Conservation (phyloP, 2,113 vertebrate genomes). For the Macrotis lagotis region DNA sequence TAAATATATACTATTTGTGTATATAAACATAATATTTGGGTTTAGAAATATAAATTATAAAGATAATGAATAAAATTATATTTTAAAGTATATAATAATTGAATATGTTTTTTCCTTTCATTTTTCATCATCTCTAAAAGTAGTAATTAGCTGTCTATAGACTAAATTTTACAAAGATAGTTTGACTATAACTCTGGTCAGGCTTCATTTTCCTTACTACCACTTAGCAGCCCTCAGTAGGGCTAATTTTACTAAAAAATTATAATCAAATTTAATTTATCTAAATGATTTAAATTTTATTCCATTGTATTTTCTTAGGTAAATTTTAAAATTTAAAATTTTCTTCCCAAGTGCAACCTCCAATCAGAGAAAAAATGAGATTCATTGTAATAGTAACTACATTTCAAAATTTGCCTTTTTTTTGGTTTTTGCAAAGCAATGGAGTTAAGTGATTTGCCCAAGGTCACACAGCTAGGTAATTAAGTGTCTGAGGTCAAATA, state of each 20-base stretch:
- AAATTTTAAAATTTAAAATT: neutral
- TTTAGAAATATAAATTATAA: neutral
- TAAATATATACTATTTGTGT: no score
- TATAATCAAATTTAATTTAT: neutral
- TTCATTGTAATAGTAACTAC: neutral
- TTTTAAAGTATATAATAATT: constrained; percentile 20
- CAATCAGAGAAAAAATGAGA: neutral
- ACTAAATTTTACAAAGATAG: neutral
- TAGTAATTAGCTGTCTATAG: neutral
- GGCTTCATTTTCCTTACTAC: constrained; percentile 12
- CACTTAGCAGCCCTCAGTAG: constrained; percentile 9
- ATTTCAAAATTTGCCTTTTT: neutral
- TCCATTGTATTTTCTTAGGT: neutral
- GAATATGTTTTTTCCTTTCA: constrained; percentile 16
- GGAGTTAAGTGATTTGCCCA: no score
- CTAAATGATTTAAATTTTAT: neutral
- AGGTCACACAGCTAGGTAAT: no score
- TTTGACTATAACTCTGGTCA: constrained; percentile 19
- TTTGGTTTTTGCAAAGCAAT: no score
- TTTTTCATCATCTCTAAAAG: constrained; percentile 34
- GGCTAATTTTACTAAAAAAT: neutral
- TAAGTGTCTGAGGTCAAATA: no score
- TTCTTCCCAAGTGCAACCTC: neutral
- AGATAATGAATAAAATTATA: constrained; percentile 30
- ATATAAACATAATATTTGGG: no score